Conservation (phyloP, 2,888 invertebrate species). For the Microchrysa polita region DNA sequence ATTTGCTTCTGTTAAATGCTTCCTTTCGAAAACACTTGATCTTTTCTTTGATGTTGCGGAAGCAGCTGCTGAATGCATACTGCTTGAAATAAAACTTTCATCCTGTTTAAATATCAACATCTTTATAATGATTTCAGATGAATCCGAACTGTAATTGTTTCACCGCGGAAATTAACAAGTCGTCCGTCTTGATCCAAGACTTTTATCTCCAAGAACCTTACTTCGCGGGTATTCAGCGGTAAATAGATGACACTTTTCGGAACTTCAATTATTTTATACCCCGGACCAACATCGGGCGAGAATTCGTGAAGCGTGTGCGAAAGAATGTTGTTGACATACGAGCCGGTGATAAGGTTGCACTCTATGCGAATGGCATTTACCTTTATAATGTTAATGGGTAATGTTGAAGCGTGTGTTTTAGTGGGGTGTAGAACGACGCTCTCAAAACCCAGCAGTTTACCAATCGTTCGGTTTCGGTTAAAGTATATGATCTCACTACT, state of each 20-base stretch:
- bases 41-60: constrained; percentile 1
- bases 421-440: constrained; percentile 45
- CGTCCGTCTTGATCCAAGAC: constrained; percentile 56
- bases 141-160: constrained; percentile 55
- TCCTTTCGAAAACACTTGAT: neutral
- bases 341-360: constrained; percentile 50
- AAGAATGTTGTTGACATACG: constrained; percentile 52
- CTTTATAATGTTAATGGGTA: constrained; percentile 56
- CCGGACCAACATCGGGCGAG: constrained; percentile 55
- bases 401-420: constrained; percentile 53
- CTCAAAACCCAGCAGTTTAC: constrained; percentile 49
- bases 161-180: constrained; percentile 56
- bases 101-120: neutral
- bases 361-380: constrained; percentile 50
- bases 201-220: constrained; percentile 55
- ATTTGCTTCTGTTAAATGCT: constrained; percentile 41
- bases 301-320: constrained; percentile 59
- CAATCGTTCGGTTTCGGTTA: constrained; percentile 39
- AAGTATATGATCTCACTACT: constrained; percentile 40
- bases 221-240: constrained; percentile 57
- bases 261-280: constrained; percentile 58
- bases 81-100: neutral
- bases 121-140: constrained; percentile 50
- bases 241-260: constrained; percentile 58
- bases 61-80: neutral